These are phyloP conservation scores for Paraescarpia echinospica DNA, from an alignment of 1,140 invertebrate species.

Conservation along the genomic window DNA sequence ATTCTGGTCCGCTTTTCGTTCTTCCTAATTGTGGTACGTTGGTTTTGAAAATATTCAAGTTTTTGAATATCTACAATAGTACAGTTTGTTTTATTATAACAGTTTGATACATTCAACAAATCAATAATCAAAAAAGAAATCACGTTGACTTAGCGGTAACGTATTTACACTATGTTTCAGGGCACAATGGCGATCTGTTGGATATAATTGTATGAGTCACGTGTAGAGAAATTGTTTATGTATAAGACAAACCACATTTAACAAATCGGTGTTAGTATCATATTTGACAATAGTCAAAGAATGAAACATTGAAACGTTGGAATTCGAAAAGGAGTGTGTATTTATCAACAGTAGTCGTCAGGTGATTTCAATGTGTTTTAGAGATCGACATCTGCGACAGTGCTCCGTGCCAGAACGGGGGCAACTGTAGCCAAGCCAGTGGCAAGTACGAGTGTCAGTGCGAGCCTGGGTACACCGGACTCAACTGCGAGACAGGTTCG, in stretches of 20 bases:
- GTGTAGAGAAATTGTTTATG: too few species aligned
- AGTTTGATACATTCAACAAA: not conserved
- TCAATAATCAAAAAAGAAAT: too few species aligned
- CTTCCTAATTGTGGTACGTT: not conserved
- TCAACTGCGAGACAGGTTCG: not conserved
- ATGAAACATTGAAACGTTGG: not conserved
- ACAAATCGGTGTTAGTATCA: too few species aligned
- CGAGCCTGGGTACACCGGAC: too few species aligned
- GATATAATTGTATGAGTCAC: too few species aligned
- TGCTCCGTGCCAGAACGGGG: slow-evolving; percentile 32
- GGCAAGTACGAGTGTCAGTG: too few species aligned
- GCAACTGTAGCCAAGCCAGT: slow-evolving; percentile 6
- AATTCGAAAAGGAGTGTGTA: not conserved
- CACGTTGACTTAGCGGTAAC: too few species aligned
- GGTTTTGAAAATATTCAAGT: not conserved
- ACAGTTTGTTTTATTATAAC: not conserved
- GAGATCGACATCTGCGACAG: slow-evolving; percentile 84
- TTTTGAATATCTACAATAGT: not conserved
- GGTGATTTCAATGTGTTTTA: not conserved
- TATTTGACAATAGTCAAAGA: not conserved
- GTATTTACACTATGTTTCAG: too few species aligned
- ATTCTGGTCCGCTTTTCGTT: not conserved
- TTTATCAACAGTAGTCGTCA: not conserved
- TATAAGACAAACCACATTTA: too few species aligned
- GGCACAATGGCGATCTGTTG: too few species aligned